These are phyloP conservation scores for Nomada goodeniana DNA, from an alignment of 2,888 invertebrate species.

Conservation along the genomic window DNA sequence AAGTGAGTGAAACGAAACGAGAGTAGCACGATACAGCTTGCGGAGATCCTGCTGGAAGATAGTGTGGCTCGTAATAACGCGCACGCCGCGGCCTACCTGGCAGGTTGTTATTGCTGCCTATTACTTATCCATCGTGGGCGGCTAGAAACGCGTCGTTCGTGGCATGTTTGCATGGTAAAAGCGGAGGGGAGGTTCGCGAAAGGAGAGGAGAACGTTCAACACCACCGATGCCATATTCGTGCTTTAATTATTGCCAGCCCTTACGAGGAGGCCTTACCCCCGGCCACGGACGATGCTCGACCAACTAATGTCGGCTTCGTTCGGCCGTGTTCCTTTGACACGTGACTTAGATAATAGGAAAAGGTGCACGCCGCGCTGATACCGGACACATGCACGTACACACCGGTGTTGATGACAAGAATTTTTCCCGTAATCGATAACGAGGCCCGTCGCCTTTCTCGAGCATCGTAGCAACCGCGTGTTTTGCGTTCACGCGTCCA, in stretches of 20 bases:
- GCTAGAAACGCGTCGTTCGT: conserved; percentile 39
- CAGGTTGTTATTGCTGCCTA: conserved; percentile 69
- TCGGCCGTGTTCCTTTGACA: conserved; percentile 26
- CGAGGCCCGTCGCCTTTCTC: conserved; percentile 39
- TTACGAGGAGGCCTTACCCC: conserved; percentile 18
- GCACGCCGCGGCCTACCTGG: conserved; percentile 43
- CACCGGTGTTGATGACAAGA: conserved; percentile 41
- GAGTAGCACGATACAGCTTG: conserved; percentile 62
- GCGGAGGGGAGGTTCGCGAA: not conserved
- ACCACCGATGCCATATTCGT: conserved; percentile 25
- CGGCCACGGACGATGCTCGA: conserved; percentile 41
- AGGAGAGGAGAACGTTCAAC: conserved; percentile 28
- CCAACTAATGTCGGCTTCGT: conserved; percentile 23
- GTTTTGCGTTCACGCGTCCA: conserved; percentile 39
- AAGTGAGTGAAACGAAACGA: conserved; percentile 60
- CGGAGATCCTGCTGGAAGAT: conserved; percentile 61
- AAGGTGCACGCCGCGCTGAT: conserved; percentile 21
- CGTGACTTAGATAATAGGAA: conserved; percentile 40
- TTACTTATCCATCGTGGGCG: conserved; percentile 68
- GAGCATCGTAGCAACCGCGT: conserved; percentile 57
- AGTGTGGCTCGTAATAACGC: conserved; percentile 55
- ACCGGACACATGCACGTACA: conserved; percentile 1
- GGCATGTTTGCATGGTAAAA: conserved; percentile 61
- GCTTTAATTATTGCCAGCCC: conserved; percentile 64
- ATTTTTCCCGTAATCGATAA: conserved; percentile 63